phyloP scores from a whole-genome alignment of 1,140 invertebrate genomes.

The Samia ricini region DNA sequence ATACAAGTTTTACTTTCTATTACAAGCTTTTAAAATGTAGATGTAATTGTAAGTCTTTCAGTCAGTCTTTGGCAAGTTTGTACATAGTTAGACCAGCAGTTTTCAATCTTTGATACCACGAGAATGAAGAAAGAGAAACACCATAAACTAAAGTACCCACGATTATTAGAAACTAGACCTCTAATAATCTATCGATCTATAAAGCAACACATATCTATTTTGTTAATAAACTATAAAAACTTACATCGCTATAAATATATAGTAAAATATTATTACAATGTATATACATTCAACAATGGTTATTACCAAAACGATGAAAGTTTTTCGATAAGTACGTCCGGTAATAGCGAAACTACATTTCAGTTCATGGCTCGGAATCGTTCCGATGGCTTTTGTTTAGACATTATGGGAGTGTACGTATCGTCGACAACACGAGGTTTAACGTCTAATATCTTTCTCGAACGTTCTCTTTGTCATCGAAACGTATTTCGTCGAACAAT shows the following conservation, averaged over 20 bases:
- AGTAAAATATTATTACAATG: slow-evolving; percentile 10
- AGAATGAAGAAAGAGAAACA: too few species aligned
- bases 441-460: slow-evolving; percentile 31
- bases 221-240: not conserved
- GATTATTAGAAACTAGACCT: too few species aligned
- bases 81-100: too few species aligned
- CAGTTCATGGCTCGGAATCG: slow-evolving; percentile 25
- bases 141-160: too few species aligned
- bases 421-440: slow-evolving; percentile 38
- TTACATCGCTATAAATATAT: not conserved
- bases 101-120: too few species aligned
- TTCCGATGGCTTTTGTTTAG: slow-evolving; percentile 43
- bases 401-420: slow-evolving; percentile 47
- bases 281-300: slow-evolving; percentile 15
- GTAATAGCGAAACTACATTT: slow-evolving; percentile 31
- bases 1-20: too few species aligned
- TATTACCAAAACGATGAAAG: slow-evolving; percentile 23
- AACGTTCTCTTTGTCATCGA: slow-evolving; percentile 28
- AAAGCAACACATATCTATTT: not conserved
- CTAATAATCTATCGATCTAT: too few species aligned
- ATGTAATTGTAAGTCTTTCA: too few species aligned
- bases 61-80: too few species aligned
- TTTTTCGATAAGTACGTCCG: slow-evolving; percentile 37
- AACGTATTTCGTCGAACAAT: slow-evolving; percentile 24
- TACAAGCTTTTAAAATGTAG: too few species aligned